phyloP scores from a whole-genome alignment of 2,888 invertebrate species.

The Ornithoptera priamus region DNA sequence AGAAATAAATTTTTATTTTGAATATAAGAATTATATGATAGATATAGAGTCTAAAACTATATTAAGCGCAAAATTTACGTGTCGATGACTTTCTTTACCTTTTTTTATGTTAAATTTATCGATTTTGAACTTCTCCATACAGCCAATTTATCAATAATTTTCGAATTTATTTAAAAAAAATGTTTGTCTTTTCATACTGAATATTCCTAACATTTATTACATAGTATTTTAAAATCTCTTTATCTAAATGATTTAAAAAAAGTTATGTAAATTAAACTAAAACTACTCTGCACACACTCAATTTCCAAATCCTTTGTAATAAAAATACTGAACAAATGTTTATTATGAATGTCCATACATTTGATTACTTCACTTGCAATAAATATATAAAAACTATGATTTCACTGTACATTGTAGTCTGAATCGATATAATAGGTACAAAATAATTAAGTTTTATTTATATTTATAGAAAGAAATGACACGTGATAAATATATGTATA shows the following conservation, averaged over 20 bases:
- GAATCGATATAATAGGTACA: slow-evolving; percentile 67
- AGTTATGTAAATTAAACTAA: too few relatives aligned
- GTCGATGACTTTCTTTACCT: slow-evolving; percentile 3
- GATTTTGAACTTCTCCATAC: too few relatives aligned
- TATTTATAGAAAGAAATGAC: slow-evolving; percentile 53
- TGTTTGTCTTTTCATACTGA: too few relatives aligned
- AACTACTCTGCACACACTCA: too few relatives aligned
- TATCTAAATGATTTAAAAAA: too few relatives aligned
- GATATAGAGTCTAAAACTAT: slow-evolving; percentile 20
- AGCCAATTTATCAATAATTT: too few relatives aligned
- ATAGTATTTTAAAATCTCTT: too few relatives aligned
- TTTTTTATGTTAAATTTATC: not conserved
- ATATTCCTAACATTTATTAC: too few relatives aligned
- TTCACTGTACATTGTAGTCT: slow-evolving; percentile 41
- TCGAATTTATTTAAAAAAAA: too few relatives aligned
- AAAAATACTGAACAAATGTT: too few relatives aligned
- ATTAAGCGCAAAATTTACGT: slow-evolving; percentile 19
- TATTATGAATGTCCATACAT: too few relatives aligned
- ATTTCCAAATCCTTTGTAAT: too few relatives aligned
- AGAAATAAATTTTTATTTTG: slow-evolving; percentile 23
- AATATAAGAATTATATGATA: slow-evolving; percentile 19
- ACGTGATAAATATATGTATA: slow-evolving; percentile 70
- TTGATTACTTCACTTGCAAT: not conserved
- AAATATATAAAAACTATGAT: not conserved
- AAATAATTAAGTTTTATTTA: slow-evolving; percentile 67